A percentile compares a stretch with the other conserved stretches of the same genome.
phyloP scores from a whole-genome alignment of 37 sponge, comb jelly and placozoan species.

The Tethya wilhelma region DNA sequence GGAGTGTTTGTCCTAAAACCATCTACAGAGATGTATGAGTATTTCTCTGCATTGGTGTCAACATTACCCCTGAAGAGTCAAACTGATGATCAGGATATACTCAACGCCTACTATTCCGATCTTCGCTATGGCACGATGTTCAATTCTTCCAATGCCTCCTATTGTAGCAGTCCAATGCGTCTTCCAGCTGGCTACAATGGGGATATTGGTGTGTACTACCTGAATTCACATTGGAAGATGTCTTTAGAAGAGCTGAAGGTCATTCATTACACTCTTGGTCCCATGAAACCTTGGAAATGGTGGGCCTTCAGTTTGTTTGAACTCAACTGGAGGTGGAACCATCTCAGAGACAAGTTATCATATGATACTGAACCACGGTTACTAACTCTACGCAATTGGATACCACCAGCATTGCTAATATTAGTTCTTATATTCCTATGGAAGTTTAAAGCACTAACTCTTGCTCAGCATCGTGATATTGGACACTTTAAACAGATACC shows the following conservation, averaged over 20 bases:
- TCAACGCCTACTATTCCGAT: conserved; percentile 18
- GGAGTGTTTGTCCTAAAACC: conserved; percentile 45
- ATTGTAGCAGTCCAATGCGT: conserved; percentile 4
- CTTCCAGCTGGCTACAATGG: conserved; percentile 27
- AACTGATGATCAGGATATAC: conserved; percentile 30
- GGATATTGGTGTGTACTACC: conserved; percentile 31
- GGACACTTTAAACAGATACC: neutral
- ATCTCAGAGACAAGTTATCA: conserved; percentile 9
- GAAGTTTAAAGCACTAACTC: neutral
- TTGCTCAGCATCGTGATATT: neutral
- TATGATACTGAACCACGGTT: too few species aligned
- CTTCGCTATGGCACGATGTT: conserved; percentile 18
- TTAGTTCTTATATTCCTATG: too few species aligned
- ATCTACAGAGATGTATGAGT: neutral
- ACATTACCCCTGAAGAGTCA: neutral
- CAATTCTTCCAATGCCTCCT: neutral
- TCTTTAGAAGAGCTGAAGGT: neutral
- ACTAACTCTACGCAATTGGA: neutral
- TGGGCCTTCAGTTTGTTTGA: conserved; percentile 24
- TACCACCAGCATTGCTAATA: neutral
- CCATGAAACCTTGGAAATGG: conserved; percentile 48
- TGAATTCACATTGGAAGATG: neutral
- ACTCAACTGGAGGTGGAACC: conserved; percentile 26
- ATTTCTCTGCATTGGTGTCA: neutral
- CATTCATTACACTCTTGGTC: conserved; percentile 42